Base-by-base conservation (phyloP, 2,113 vertebrate species). In the Pampusana beccarii region DNA sequence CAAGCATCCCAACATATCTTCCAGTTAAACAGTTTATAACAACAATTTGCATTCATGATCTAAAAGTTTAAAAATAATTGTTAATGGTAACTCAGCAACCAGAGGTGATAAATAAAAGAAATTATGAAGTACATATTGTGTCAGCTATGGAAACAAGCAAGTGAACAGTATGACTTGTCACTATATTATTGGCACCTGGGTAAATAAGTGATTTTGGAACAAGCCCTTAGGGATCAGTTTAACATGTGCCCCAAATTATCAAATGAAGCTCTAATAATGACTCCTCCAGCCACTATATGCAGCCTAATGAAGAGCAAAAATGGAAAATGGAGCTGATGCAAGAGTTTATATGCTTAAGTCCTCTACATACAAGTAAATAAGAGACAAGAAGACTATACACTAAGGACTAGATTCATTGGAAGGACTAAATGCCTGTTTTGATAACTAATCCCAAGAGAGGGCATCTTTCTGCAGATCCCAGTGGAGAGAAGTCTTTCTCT, bases 131-230 rank as follows among this genome's bases (percentile, higher is more conserved):
- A 75, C 36, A 48, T 83, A 54, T 93, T 88, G 31, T 88, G 38
- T 92, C 84, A 93, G 31, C 67, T 92, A 15, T 50, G 58, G 65
- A 96, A 86, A 71, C 72, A 96, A 72, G 21, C 33, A 61, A 90
- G 9, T 19, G 9, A 91, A 88, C 48, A 66, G 14, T 67, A 50
- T 60, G 19, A 92, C 90, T 94, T 96, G 46, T 60, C 66, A 54
- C n/a, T 72, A 6, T 56, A 40, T 77, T 92, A 13, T 58, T 79
- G 50, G 74, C 56, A 97, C 57, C 90, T 93, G 57, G 44, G n/a
- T 97, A 97, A 98, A 97, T 87, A 98, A 93, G 21, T 88, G 24
- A 48, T 96, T 93, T 95, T 95, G 73, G 58, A 90, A 54, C 15
- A 86, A 77, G 90, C 81, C 75, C 92, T 95, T 71, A 89, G 88